A percentile compares a stretch with the other conserved stretches of the same genome.
Evolutionary conservation across 2,797 vertebrate species (phyloP).

Genomic region (Falco peregrinus): DNA sequence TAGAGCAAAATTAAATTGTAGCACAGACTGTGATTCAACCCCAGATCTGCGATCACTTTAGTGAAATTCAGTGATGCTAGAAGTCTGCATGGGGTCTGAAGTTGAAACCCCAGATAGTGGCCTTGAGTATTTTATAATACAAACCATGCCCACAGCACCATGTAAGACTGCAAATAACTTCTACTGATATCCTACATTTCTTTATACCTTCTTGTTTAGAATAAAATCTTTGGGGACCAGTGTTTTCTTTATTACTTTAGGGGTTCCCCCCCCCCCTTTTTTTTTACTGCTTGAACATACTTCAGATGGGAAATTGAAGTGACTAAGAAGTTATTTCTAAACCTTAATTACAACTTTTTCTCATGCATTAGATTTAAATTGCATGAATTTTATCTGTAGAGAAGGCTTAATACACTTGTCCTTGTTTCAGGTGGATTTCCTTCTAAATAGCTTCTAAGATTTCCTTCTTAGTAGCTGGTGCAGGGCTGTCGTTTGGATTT

Average conservation of each 20-base stretch:
- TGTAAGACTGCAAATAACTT: background rate
- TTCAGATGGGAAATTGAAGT: background rate
- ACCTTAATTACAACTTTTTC: background rate
- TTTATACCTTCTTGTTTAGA: background rate
- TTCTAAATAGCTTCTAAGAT: no score
- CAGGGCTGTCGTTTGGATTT: no score
- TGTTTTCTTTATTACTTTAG: slow-evolving; percentile 1
- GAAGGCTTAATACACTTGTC: background rate
- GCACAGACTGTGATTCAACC: background rate
- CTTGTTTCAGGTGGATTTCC: no score
- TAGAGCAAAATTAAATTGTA: background rate
- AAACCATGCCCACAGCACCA: background rate
- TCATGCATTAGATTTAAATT: background rate
- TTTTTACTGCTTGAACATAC: background rate
- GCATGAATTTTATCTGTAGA: background rate
- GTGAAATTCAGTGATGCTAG: background rate
- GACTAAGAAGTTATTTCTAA: background rate
- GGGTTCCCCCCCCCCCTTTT: background rate
- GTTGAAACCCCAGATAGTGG: background rate
- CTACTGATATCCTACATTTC: background rate
- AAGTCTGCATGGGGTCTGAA: background rate
- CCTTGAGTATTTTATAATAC: background rate
- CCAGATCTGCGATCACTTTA: background rate
- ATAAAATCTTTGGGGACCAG: background rate
- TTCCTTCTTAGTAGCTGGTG: no score